Base-by-base conservation (phyloP, 2,797 vertebrate species). In the Kryptopterus vitreolus region DNA sequence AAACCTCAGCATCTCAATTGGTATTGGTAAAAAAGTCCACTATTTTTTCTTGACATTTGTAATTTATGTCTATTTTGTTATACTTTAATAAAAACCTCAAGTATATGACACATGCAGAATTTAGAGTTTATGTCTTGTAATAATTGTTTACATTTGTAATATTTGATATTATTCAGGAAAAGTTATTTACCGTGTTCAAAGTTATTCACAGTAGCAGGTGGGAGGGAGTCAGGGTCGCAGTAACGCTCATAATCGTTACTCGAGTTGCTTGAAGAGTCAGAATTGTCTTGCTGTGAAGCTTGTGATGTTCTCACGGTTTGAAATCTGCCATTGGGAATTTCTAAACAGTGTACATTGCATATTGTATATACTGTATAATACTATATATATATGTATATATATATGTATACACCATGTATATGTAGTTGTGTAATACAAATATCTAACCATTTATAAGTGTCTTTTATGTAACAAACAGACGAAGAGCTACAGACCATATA, bases 201-300 rank as follows among this genome's bases (percentile, higher is more conserved):
- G 65, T 77, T 71, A 18, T 80, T 78, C 63, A 57, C 61, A 78
- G 71, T 26, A 53, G 20, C 29, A 13, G 78, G 66, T 43, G 62
- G 55, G 26, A 81, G 71, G 13, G 8, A 29, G 29, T 16, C 57
- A 61, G 61, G 59, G 61, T 6, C 43, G 76, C 81, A 79, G 79
- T 82, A 84, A 59, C 61, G 75, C 69, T 85, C 80, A 20, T 86
- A 77, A 52, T 88, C n/a, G n/a, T n/a, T n/a, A n/a, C n/a, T 81
- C 3, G 84, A 85, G 76, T 81, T 68, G 68, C 43, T 76, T 15
- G 83, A 85, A 57, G 57, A 78, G 22, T 85, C 82, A 20, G 72
- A 46, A 53, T 59, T 73, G 31, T 50, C 63, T 16, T 77, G 29
- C 6, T 35, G 31, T 50, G 59, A 65, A 26, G 68, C 18, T n/a